Evolutionary conservation across 2,888 invertebrate genomes (phyloP), one percentile per base, ranked within the genome.

Genomic region (Oegoconia quadripuncta): DNA sequence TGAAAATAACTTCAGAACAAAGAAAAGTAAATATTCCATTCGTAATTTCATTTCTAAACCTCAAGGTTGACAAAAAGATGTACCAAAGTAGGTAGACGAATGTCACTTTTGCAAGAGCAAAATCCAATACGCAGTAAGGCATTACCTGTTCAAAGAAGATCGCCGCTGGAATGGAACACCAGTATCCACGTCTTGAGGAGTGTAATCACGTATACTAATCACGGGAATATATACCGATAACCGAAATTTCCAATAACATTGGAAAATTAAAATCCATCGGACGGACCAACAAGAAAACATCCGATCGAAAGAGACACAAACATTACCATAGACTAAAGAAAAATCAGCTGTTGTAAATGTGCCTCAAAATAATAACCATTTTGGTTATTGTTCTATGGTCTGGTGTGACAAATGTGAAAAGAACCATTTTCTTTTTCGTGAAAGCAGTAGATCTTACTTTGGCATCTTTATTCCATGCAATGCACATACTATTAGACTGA

Each of bases 21-120:
- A 78, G 78, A 71, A 75, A 63, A 54, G 52, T 38, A 50, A 40
- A 44, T 42, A 51, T 53, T 48, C 56, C 66, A 69, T 60, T 57
- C 49, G 58, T 62, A 66, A 65, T 56, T 52, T 51, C 42, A 38
- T 70, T 59, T 55, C 59, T 68, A 51, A 60, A 52, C 58, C 64
- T 77, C 84, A 86, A 84, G 84, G 84, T 80, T 84, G 77, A 70
- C 72, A 68, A 72, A 74, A 77, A 64, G 68, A 76, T 75, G 70
- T 66, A 60, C 55, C 56, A 55, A 49, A 52, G 64, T 60, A 25
- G 23, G 23, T n/a, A 13, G 50, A 61, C 42, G 54, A 73, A 67
- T 81, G 78, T 76, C 82, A 81, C 56, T 61, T 53, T 42, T 23
- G 44, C 50, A 55, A 56, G 50, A 51, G 36, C 41, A 63, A 71